Conservation (phyloP, 2,797 vertebrate genomes). For the Anguilla obscura region DNA sequence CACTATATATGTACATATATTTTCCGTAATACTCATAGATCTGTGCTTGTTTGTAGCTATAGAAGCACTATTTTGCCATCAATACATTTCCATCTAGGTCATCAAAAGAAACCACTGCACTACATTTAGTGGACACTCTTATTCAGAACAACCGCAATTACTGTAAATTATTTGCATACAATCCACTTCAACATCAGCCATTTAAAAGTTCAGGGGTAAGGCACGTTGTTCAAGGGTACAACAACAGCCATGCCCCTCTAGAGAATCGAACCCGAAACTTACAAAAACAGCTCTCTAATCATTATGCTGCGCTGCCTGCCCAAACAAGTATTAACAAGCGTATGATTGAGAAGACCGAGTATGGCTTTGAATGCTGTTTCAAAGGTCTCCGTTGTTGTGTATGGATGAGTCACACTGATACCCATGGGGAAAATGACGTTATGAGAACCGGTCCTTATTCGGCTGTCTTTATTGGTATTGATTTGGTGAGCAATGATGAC, state of each 20-base stretch:
- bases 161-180: not conserved
- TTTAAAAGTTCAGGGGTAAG: not conserved
- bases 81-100: slow-evolving; percentile 5
- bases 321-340: not conserved
- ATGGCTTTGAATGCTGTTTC: not conserved
- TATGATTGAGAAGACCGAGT: not conserved
- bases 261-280: not conserved
- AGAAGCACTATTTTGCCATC: not conserved
- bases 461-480: not conserved
- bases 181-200: not conserved
- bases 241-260: not conserved
- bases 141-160: not conserved
- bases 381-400: not conserved
- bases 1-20: not conserved
- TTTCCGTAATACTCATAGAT: not conserved
- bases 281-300: not conserved
- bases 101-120: not conserved
- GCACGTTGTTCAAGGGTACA: not conserved
- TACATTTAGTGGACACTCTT: not conserved
- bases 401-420: not conserved
- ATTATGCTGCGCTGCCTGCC: not conserved
- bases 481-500: not conserved
- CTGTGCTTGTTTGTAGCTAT: not conserved
- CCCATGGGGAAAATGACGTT: not conserved
- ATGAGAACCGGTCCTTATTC: not conserved